Evolutionary conservation across 1,140 invertebrate species (phyloP), one percentile per base, ranked within the genome.

Genomic region (Drosophila chauvacae): DNA sequence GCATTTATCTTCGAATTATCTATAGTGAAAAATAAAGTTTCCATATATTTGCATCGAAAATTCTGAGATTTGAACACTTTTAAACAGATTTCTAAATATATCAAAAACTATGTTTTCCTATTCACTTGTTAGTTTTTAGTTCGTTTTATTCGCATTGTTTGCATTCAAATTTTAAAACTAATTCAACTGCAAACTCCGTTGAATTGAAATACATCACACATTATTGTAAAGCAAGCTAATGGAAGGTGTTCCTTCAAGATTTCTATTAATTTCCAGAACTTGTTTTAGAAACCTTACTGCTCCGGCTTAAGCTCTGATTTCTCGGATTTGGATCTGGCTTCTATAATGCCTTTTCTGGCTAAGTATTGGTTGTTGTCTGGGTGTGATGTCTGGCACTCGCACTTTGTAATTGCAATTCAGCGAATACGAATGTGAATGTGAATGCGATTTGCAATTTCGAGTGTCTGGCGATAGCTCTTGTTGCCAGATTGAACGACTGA

Each of bases 331-430:
- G 61, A 65, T 65, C 58, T 47, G 41, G 42, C 6, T 37, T 48
- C 41, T 44, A 66, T 62, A 64, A 28, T 41, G 30, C 47, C 23
- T 68, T 41, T 16, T 39, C 35, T 37, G 41, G 48, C 20, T 3
- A 39, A 51, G 37, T 60, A 47, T 64, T 6, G n/a, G 20, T 53
- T 9, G 26, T 14, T 57, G 63, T 66, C 35, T 80, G 66, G 59
- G 77, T 86, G 82, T 77, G 83, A 78, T 57, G 83, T 85, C 82
- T 87, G 83, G 83, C 76, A 20, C 50, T 72, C 65, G 73, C 82
- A 82, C 75, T 69, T 66, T 79, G 79, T 72, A 77, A 69, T 45
- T 77, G 75, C 75, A 77, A 56, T 44, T 81, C 63, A 76, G 58
- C 79, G 56, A 62, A 39, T 68, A 37, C 60, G 53, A 33, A 59